Base-by-base conservation (phyloP, 2,113 vertebrate species). In the Sphyrna mokarran region DNA sequence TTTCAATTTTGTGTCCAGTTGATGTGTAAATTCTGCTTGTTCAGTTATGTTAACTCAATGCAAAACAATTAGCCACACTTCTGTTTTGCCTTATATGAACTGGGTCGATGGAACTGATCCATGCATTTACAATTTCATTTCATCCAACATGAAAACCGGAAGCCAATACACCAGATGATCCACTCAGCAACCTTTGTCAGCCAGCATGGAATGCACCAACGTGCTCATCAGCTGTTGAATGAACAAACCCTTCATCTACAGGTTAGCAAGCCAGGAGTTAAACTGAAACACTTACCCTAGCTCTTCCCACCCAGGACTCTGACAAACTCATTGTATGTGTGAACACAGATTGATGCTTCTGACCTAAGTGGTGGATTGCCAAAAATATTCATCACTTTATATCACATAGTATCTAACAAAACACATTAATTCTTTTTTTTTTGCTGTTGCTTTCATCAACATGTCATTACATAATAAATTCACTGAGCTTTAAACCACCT, bases 401-500 rank as follows among this genome's bases (percentile, higher is more conserved):
- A 33, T n/a, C 54, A 91, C 26, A 58, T 11, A 63, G 58, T 16
- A 61, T 91, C 61, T 40, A 68, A 66, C 61, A 8, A 40, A 48
- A 22, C 43, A 22, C 26, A 68, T 68, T 66, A 33, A 90, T 90
- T 37, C 37, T 23, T 40, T 69, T 68, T 40, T 94, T 37, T 94
- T 68, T 29, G n/a, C 20, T 94, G 90, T 18, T 40, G n/a, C 26
- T 94, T 94, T 69, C 63, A 68, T 94, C 9, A 37, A 89, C 16
- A 66, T 94, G 29, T 69, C 66, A 11, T 94, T 94, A 68, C n/a
- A 37, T 40, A 68, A 69, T 94, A 94, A 69, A 40, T 94, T 94
- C n/a, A 37, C n/a, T 94, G 37, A 94, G 63, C 66, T 94, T 69
- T 69, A 68, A 94, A 94, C 61, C 91, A 94, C n/a, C 91, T 69